Base-by-base conservation (phyloP, 2,113 vertebrate genomes). In the Phycodurus eques region DNA sequence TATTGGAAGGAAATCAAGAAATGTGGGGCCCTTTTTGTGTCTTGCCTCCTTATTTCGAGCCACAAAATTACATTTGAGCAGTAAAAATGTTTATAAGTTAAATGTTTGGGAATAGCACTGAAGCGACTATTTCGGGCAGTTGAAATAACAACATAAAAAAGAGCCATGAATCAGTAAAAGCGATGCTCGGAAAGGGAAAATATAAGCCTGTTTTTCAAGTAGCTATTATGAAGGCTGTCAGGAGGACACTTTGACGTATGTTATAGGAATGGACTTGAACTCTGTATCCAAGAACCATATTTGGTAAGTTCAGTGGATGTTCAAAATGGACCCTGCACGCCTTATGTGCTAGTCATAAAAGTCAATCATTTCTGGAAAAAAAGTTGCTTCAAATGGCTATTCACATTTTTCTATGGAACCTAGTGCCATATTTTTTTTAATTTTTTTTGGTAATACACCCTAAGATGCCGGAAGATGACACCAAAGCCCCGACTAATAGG, bases 1-100 rank as follows among this genome's bases (percentile, higher is more conserved):
- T 91, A 85, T 87, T 90, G 85, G 84, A 87, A 74, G 86, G 79
- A 90, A 92, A 89, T 88, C 88, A 89, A 88, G 83, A 90, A 83
- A 69, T 78, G 59, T 33, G 49, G 66, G 81, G 74, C 80, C 76
- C 76, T 67, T 84, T 84, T 85, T 89, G 3, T 84, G 78, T 87
- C 73, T 75, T 67, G 35, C 65, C 33, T 70, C 75, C 77, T 76
- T 83, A 72, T 74, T 81, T 62, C 71, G 73, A 60, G 73, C 85
- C 86, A 70, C 79, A 86, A 88, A 88, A 88, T 86, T 83, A 88
- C 77, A 89, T 84, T 77, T 8, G 63, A 71, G 70, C 81, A 78
- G 83, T 87, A 91, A 89, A 89, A 87, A 81, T 78, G 76, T 88
- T 90, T 87, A 91, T 83, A 77, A 74, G 80, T 82, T 84, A 83